These are phyloP conservation scores for Sclerodermus sp. DNA, from an alignment of 2,888 invertebrate species.

Conservation along the genomic window DNA sequence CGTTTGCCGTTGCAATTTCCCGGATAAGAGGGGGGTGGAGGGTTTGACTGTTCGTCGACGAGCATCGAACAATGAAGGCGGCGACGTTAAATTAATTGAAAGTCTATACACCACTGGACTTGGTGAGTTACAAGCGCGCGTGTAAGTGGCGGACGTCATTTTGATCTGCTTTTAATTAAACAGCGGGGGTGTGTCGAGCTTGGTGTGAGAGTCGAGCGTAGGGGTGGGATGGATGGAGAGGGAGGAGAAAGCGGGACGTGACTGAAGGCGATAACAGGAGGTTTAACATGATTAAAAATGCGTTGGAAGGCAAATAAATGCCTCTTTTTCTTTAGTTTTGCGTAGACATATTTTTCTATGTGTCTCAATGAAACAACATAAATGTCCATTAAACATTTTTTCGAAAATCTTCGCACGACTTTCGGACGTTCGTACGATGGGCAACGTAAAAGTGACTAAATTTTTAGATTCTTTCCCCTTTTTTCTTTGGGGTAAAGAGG, in stretches of 20 bases:
- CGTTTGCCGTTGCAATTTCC: no score
- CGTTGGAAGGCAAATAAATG: slow-evolving; percentile 18
- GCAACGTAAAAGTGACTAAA: no score
- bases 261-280: slow-evolving; percentile 7
- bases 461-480: no score
- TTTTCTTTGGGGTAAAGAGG: no score
- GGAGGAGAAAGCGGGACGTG: not conserved
- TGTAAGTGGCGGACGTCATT: slow-evolving; percentile 18
- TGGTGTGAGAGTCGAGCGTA: not conserved
- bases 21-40: no score
- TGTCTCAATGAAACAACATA: no score
- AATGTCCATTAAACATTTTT: no score
- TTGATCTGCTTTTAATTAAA: slow-evolving; percentile 31
- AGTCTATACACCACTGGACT: slow-evolving; percentile 23
- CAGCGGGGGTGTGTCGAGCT: slow-evolving; percentile 20
- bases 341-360: no score
- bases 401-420: no score
- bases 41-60: not conserved
- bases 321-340: no score
- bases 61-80: slow-evolving; percentile 2
- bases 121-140: slow-evolving; percentile 12
- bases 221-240: slow-evolving; percentile 1
- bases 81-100: slow-evolving; percentile 37
- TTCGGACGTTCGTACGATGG: no score
- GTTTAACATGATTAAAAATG: slow-evolving; percentile 21